Conservation (phyloP, 2,888 invertebrate species). For the Branchipolynoe longqiensis region DNA sequence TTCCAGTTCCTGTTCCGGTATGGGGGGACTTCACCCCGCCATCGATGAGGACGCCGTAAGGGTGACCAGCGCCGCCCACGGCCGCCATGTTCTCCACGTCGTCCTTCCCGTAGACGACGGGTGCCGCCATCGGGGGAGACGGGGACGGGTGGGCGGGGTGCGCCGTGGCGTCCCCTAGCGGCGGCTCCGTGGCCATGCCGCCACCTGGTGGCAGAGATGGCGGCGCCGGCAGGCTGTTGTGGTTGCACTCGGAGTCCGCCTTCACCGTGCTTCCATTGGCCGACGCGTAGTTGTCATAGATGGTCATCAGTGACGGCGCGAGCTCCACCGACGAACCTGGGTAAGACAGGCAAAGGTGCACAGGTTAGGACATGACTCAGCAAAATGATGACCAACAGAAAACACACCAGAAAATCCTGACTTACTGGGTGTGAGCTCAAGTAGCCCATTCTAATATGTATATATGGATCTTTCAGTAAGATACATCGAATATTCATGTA, state of each 20-base stretch:
- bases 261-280: not conserved
- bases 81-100: slow-evolving; percentile 41
- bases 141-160: not conserved
- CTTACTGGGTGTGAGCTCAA: too few relatives aligned
- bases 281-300: slow-evolving; percentile 62
- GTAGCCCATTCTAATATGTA: too few relatives aligned
- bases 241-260: slow-evolving; percentile 22
- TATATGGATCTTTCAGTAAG: too few relatives aligned
- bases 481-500: too few relatives aligned
- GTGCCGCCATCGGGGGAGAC: not conserved
- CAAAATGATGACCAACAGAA: too few relatives aligned
- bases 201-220: not conserved
- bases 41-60: not conserved
- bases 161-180: not conserved
- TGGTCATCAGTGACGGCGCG: slow-evolving; percentile 62
- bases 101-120: slow-evolving; percentile 10
- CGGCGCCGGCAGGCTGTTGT: not conserved
- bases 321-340: slow-evolving; percentile 65
- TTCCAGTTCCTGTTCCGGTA: too few relatives aligned
- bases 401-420: too few relatives aligned
- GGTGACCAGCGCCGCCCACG: slow-evolving; percentile 6
- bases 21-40: too few relatives aligned
- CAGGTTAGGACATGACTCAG: too few relatives aligned
- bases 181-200: not conserved
- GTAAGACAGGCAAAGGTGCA: not conserved